These are phyloP conservation scores for Cyphomyrmex costatus DNA, from an alignment of 1,140 invertebrate species.

Conservation along the genomic window DNA sequence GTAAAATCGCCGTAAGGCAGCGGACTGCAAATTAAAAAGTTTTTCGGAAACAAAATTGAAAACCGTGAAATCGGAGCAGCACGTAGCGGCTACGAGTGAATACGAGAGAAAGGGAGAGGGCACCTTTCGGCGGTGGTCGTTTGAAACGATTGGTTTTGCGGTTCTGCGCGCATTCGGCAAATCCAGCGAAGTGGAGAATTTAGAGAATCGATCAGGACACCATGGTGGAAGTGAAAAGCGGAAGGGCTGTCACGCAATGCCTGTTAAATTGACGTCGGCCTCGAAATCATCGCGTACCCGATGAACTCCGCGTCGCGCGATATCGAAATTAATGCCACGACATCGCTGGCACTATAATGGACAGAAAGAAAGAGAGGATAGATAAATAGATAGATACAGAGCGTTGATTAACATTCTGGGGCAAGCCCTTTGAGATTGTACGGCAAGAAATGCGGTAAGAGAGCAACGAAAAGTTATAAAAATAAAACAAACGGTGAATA, in stretches of 20 bases:
- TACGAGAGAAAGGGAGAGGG: neutral
- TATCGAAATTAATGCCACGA: conserved; percentile 53
- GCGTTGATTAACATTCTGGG: no score
- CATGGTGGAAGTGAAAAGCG: conserved; percentile 36
- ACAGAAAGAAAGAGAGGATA: neutral
- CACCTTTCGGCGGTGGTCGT: conserved; percentile 9
- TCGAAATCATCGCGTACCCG: conserved; percentile 46
- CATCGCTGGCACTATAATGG: neutral
- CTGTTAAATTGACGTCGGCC: conserved; percentile 44
- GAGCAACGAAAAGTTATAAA: no score
- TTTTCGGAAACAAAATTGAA: conserved; percentile 10
- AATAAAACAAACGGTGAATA: no score
- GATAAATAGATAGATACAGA: no score
- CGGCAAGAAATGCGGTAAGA: no score
- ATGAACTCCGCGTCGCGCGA: conserved; percentile 39
- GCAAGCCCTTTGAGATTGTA: no score
- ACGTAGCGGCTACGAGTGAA: neutral
- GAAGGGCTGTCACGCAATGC: conserved; percentile 29
- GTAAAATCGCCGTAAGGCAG: conserved; percentile 24
- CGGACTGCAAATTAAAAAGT: conserved; percentile 60
- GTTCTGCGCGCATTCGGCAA: conserved; percentile 46
- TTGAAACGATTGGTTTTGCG: conserved; percentile 33
- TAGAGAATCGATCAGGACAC: conserved; percentile 36
- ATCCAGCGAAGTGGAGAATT: conserved; percentile 47
- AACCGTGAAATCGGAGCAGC: conserved; percentile 11